phyloP scores from a whole-genome alignment of 2,888 invertebrate genomes.

The Nemoura dubitans region DNA sequence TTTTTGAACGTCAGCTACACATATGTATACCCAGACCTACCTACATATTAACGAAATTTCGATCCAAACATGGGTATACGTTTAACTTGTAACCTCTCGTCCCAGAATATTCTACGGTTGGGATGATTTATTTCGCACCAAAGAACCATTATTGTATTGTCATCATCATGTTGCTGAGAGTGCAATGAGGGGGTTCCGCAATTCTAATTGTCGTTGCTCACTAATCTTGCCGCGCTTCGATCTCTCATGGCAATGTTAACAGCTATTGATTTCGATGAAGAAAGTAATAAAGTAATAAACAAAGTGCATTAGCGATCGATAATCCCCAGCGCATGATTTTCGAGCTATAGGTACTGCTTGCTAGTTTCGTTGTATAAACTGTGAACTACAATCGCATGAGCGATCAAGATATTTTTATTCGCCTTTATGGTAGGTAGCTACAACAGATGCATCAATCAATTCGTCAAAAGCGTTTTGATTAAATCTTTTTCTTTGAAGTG shows the following conservation, averaged over 20 bases:
- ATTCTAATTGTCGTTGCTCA: background rate
- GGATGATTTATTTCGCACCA: too few relatives aligned
- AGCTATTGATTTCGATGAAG: background rate
- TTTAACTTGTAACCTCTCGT: too few relatives aligned
- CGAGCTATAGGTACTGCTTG: background rate
- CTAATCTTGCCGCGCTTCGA: background rate
- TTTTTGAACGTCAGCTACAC: too few relatives aligned
- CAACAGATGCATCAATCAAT: background rate
- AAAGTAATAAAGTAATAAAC: background rate
- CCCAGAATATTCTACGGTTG: too few relatives aligned
- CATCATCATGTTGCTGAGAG: too few relatives aligned
- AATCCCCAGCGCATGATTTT: background rate
- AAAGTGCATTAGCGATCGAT: background rate
- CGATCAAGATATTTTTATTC: background rate
- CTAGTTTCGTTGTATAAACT: background rate
- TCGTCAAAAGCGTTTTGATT: background rate
- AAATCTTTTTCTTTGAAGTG: background rate
- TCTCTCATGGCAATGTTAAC: background rate
- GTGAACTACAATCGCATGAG: background rate
- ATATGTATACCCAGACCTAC: too few relatives aligned
- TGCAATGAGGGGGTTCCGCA: too few relatives aligned
- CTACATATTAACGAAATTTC: too few relatives aligned
- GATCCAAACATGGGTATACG: too few relatives aligned
- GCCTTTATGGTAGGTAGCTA: background rate
- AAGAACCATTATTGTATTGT: too few relatives aligned